Evolutionary conservation across 2,113 vertebrate genomes (phyloP), one percentile per base, ranked within the genome.

Genomic region (Syngnathus scovelli): DNA sequence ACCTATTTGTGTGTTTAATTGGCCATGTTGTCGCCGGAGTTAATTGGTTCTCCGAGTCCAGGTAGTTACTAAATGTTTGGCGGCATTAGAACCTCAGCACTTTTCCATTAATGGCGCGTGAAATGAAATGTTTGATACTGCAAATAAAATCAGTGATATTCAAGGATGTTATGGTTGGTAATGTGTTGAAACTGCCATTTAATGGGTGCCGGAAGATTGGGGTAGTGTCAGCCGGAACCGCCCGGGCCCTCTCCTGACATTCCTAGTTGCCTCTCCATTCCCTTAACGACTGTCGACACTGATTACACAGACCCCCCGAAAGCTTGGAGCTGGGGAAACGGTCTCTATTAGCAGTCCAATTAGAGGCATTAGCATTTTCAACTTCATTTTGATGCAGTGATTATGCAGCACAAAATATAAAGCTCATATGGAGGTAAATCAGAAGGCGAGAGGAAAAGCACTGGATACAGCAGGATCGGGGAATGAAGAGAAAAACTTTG

Each of bases 81-180:
- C 94, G 95, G 96, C 95, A 93, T 97, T 94, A 96, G 95, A 96
- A 98, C 94, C 94, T 94, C 93, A 94, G 95, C 94, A 96, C 94
- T 98, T 93, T 90, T 93, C 94, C 93, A 95, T 98, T 98, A 99
- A 99, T 99, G 96, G 94, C 89, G 94, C 95, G 95, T 99, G 96
- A 98, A 99, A 99, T 99, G 95, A 98, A 99, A 98, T 97, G 96
- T 97, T 99, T 98, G 96, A 98, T 99, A 98, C 95, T 96, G 96
- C 95, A 99, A 98, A 99, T 99, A 99, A 99, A 99, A 99, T 96
- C 96, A 97, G 95, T 99, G 97, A 99, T 98, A 99, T 99, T 99
- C 96, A 99, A 98, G 96, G 96, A 95, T 98, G 95, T 98, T 98
- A 98, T 98, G 94, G 96, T 96, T 98, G 95, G 95, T 96, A 97